A percentile compares a stretch with the other conserved stretches of the same genome.
These are phyloP conservation scores for Urocynchramus pylzowi DNA, from an alignment of 2,113 vertebrate species.

Conservation along the genomic window DNA sequence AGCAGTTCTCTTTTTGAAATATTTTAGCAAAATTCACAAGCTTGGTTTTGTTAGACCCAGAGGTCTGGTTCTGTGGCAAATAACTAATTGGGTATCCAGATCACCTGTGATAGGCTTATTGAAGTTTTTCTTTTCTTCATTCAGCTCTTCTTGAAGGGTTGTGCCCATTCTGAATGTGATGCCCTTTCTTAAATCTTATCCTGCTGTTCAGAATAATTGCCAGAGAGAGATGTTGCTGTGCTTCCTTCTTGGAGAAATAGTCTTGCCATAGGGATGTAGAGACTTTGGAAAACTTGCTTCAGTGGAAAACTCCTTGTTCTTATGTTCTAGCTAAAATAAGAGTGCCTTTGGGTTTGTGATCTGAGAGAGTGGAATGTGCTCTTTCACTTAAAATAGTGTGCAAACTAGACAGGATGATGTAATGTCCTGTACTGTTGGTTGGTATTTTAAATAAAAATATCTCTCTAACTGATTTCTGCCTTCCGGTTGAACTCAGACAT, in stretches of 20 bases:
- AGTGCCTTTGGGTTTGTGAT: not conserved
- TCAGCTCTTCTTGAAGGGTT: not conserved
- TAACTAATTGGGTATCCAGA: not conserved
- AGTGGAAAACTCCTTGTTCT: not conserved
- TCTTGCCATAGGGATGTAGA: not conserved
- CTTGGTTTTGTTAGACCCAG: not conserved
- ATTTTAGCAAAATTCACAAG: not conserved
- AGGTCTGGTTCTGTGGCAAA: not conserved
- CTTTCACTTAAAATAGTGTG: not conserved
- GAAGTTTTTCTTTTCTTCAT: not conserved
- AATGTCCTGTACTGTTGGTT: not conserved
- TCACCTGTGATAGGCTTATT: not conserved
- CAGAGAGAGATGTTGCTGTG: not conserved
- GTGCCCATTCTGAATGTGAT: not conserved
- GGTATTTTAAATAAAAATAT: slow-evolving; percentile 11
- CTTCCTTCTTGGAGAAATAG: not conserved
- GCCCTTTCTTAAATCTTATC: not conserved
- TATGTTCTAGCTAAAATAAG: not conserved
- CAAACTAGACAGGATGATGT: slow-evolving; percentile 8
- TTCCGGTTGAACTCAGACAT: not conserved
- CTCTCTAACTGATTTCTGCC: not conserved
- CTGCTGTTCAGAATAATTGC: not conserved
- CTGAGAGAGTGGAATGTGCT: not conserved
- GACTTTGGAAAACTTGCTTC: not conserved
- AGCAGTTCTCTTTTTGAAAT: not conserved